Percentiles rank a stretch among this genome's conserved stretches.
Evolutionary conservation across 1,140 invertebrate species (phyloP).

Genomic region (Drosophila bocqueti): DNA sequence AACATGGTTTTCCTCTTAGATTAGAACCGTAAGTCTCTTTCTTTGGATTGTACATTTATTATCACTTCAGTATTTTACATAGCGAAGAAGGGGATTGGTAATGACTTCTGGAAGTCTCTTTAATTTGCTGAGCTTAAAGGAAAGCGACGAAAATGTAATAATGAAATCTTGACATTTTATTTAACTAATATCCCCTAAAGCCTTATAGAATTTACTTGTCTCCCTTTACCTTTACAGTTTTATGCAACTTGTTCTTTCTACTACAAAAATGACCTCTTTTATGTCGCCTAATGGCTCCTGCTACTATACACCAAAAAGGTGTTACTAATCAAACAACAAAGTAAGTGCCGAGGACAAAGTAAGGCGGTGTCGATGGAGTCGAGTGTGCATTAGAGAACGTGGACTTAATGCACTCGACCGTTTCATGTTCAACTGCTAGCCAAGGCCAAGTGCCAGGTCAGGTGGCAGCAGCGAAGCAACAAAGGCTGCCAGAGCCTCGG

Average conservation of each 20-base stretch:
- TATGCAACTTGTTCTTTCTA: not conserved
- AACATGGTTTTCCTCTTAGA: conserved; percentile 6
- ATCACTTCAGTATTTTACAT: no score
- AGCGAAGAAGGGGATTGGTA: no score
- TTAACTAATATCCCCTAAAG: not conserved
- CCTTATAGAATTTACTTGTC: not conserved
- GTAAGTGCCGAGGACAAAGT: conserved; percentile 29
- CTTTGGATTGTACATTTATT: not conserved
- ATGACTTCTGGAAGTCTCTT: not conserved
- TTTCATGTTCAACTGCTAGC: conserved; percentile 26
- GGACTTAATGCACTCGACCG: conserved; percentile 39
- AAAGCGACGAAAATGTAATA: not conserved
- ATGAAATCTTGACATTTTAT: no score
- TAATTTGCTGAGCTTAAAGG: not conserved
- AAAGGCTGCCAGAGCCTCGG: conserved; percentile 17
- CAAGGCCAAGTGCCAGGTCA: conserved; percentile 57
- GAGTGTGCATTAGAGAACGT: conserved; percentile 29
- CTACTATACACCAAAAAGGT: conserved; percentile 38
- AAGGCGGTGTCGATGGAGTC: conserved; percentile 17
- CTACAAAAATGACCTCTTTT: not conserved
- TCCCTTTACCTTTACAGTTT: not conserved
- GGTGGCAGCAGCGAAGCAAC: conserved; percentile 18
- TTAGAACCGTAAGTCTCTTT: no score
- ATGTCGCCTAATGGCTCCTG: not conserved
- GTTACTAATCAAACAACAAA: conserved; percentile 59